phyloP scores from a whole-genome alignment of 2,113 vertebrate species.

The Eptesicus fuscus region DNA sequence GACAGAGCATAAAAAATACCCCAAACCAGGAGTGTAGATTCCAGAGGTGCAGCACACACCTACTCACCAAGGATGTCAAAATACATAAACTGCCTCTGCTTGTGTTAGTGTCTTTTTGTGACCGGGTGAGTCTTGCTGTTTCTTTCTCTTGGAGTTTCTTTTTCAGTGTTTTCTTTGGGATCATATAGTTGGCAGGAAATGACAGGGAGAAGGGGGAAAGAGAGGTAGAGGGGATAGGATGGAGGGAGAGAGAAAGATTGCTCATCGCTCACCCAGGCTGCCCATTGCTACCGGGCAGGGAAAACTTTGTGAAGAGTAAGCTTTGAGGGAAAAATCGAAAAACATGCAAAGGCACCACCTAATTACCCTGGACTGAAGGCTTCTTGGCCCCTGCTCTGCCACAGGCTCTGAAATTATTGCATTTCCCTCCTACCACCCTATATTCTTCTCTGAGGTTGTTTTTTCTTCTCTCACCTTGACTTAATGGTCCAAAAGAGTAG shows the following conservation, averaged over 20 bases:
- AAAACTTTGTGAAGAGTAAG: not conserved
- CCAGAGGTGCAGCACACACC: not conserved
- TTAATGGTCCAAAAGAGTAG: not conserved
- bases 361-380: not conserved
- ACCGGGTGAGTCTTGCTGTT: not conserved
- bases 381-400: not conserved
- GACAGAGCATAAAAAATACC: not conserved
- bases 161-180: not conserved
- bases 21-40: not conserved
- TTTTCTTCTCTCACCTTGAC: constrained; percentile 14
- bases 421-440: not conserved
- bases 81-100: not conserved
- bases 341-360: not conserved
- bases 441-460: not conserved
- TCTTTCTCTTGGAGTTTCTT: not conserved
- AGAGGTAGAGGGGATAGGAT: not conserved
- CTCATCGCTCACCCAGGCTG: not conserved
- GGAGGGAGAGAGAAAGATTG: not conserved
- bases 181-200: not conserved
- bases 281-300: not conserved
- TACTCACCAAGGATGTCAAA: not conserved
- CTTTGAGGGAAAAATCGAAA: not conserved
- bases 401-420: not conserved
- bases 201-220: not conserved
- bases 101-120: not conserved